Base-by-base conservation (phyloP, 2,888 invertebrate species). In the Baccha elongata region DNA sequence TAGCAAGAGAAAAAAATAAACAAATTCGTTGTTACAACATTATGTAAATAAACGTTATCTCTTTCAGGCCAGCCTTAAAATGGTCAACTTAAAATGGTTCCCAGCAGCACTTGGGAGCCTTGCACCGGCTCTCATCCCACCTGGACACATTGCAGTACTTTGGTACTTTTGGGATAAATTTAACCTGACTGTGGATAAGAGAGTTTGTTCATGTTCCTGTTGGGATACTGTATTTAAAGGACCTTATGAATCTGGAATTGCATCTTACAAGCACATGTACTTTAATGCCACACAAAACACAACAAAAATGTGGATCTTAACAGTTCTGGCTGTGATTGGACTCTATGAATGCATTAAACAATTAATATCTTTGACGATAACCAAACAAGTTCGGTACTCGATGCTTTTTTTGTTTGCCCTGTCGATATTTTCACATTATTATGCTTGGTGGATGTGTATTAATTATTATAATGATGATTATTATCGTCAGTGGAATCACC, bases 221-320 rank as follows among this genome's bases (percentile, higher is more conserved):
- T 95, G 95, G 94, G 95, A 95, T 87, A 95, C 95, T 0, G 93
- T 95, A 6, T 95, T 95, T 87, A 94, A 95, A 92, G 95, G 94
- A 11, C 93, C 93, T 6, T 94, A 94, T 87, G 94, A 94, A 88
- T 92, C 93, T 23, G 94, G 94, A n/a, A 91, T 94, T 79, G 93
- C 93, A 40, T 92, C 93, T 21, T 94, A 94, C 87, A 94, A 94
- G 87, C 94, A 94, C 87, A 92, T 94, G 90, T 94, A 94, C 88
- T 94, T 94, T 88, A 94, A 94, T 89, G 93, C 93, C 44, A 94
- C 94, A 15, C 89, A 91, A 50, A 94, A 94, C 85, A 92, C 92
- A 15, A 90, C 93, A 80, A 94, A 94, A 91, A 94, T 94, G 89
- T 94, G 94, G 94, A 88, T 92, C 21, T 87, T 93, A 13, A 92